phyloP scores from a whole-genome alignment of 2,797 vertebrate species.

The Schizopygopsis pylzovi region DNA sequence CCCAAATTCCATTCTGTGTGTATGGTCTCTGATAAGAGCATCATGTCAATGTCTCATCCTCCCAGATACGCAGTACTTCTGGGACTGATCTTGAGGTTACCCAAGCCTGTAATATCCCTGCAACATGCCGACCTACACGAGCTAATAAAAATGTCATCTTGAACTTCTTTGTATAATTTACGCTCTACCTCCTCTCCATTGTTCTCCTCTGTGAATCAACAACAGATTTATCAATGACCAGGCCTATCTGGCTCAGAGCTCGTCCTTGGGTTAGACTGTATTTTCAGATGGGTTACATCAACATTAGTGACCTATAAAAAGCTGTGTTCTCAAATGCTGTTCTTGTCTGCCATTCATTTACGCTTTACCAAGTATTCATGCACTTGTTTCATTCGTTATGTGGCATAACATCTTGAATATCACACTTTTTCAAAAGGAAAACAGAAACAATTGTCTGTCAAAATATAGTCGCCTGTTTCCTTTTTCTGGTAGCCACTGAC shows the following conservation, averaged over 20 bases:
- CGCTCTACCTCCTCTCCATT: slow-evolving; percentile 1
- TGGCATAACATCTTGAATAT: background rate
- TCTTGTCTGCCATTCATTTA: background rate
- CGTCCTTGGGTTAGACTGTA: background rate
- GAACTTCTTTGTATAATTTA: slow-evolving; percentile 40
- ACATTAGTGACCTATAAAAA: background rate
- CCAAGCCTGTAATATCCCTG: slow-evolving; percentile 20
- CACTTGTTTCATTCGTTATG: background rate
- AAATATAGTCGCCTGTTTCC: background rate
- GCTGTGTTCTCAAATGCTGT: background rate
- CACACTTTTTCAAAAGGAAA: background rate
- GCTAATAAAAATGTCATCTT: slow-evolving; percentile 42
- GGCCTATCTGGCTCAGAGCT: background rate
- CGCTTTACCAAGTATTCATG: background rate
- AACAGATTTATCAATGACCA: slow-evolving; percentile 28
- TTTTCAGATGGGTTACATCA: slow-evolving; percentile 12
- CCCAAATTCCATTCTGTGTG: slow-evolving; percentile 10
- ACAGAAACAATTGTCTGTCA: background rate
- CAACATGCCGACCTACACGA: background rate
- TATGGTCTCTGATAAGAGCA: slow-evolving; percentile 23
- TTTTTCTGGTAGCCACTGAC: background rate
- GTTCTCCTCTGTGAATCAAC: slow-evolving; percentile 32
- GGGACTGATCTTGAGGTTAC: slow-evolving; percentile 19
- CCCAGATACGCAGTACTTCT: background rate
- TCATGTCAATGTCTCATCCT: slow-evolving; percentile 7